Evolutionary conservation across 2,888 invertebrate genomes (phyloP), one percentile per base, ranked within the genome.

Genomic region (Dorcus parallelipipedus): DNA sequence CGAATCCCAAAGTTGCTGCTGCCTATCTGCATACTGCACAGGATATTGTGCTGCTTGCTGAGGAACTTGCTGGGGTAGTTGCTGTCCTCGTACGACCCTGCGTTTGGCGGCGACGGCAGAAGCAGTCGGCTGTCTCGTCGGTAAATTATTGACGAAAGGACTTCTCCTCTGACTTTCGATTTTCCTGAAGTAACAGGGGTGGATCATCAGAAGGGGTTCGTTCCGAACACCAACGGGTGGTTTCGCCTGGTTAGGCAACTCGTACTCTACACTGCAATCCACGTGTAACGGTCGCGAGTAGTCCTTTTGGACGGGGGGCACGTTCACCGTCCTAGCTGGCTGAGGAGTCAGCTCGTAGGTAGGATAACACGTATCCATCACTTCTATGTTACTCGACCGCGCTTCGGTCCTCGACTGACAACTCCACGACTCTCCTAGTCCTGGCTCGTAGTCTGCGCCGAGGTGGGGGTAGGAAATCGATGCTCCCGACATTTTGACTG

Each of bases 211-310:
- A 75, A 93, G 83, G 54, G 92, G 92, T 79, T 92, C 92, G 75
- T 89, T 87, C 76, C 90, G 83, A 76, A 87, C 88, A 66, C 91
- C 91, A 75, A 89, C 89, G 70, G 92, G 91, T 70, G 92, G 92
- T 81, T 91, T 91, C 69, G 91, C 91, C 81, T 91, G 90, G 79
- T 91, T 92, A 73, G 92, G 92, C 78, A 93, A 83, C 83, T 93
- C 93, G 84, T 93, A 93, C 81, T 93, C 93, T 73, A 93, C 92
- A 82, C 91, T 91, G 82, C 92, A 92, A 80, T 93, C 93, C 78
- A 93, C 93, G 82, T 92, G 91, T 77, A 93, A 83, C 73, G 92
- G 92, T 79, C 90, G 86, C 78, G 88, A 88, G 81, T 90, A 92
- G 79, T 93, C 91, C 82, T 91, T 91, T 78, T 85, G 84, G 71